These are phyloP conservation scores for Lycocerus yunnanus DNA, from an alignment of 2,888 invertebrate species.

Conservation along the genomic window DNA sequence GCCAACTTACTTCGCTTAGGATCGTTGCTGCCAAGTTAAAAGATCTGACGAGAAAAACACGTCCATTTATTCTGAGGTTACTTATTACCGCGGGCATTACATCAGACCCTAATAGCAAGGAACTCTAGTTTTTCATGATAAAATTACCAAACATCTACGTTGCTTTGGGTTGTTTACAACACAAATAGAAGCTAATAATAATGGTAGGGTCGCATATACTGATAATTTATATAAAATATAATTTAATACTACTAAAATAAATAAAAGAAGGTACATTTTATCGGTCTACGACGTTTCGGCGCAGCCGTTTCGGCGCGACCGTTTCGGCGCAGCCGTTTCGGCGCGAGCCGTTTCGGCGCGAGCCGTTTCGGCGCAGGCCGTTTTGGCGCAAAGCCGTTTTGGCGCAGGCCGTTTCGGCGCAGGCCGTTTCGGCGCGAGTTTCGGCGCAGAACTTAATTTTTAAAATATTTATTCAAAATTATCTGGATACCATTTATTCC, in stretches of 20 bases:
- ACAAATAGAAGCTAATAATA: slow-evolving; percentile 5
- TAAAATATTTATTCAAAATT: too few species aligned
- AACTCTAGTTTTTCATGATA: slow-evolving; percentile 36
- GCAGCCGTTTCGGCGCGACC: too few species aligned
- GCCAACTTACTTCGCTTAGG: slow-evolving; percentile 25
- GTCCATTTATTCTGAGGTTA: slow-evolving; percentile 38
- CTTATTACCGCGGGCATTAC: slow-evolving; percentile 38
- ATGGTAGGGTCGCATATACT: neutral
- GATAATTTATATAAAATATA: neutral
- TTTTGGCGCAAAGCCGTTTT: too few species aligned
- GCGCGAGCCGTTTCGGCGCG: too few species aligned
- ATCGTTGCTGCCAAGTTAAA: slow-evolving; percentile 25
- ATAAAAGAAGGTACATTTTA: neutral
- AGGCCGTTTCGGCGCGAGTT: too few species aligned
- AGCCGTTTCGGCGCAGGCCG: too few species aligned
- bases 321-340: too few species aligned
- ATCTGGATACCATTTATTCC: too few species aligned
- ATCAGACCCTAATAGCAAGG: slow-evolving; percentile 36
- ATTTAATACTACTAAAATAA: neutral
- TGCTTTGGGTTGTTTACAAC: slow-evolving; percentile 18
- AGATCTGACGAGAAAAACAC: slow-evolving; percentile 37
- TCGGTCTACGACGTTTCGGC: too few species aligned
- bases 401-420: too few species aligned
- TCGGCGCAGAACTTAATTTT: too few species aligned
- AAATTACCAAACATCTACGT: slow-evolving; percentile 34